Evolutionary conservation across 2,113 vertebrate species (phyloP).

Genomic region (Crypturellus undulatus): DNA sequence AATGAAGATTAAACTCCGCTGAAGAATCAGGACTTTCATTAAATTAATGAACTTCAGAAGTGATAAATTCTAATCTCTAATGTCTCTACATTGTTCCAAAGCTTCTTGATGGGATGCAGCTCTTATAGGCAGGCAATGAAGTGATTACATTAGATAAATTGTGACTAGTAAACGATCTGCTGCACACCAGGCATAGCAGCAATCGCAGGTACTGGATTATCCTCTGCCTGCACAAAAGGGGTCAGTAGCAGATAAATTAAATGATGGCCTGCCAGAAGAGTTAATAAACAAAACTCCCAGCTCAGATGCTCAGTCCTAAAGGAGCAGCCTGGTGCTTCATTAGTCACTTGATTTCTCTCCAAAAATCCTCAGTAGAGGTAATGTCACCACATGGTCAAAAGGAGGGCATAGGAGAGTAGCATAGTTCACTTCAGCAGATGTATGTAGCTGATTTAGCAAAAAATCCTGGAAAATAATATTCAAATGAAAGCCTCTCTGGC

Average conservation of each 20-base stretch:
- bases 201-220: conserved; percentile 2
- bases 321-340: background rate
- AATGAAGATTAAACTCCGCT: conserved; percentile 38
- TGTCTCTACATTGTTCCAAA: conserved; percentile 47
- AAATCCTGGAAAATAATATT: background rate
- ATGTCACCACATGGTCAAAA: conserved; percentile 9
- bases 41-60: conserved; percentile 62
- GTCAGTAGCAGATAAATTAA: conserved; percentile 44
- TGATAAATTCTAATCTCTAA: conserved; percentile 72
- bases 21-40: conserved; percentile 55
- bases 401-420: background rate
- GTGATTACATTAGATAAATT: conserved; percentile 61
- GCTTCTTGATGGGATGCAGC: conserved; percentile 47
- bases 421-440: background rate
- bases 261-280: conserved; percentile 36
- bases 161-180: conserved; percentile 49
- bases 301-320: conserved; percentile 8
- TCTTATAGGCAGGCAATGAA: conserved; percentile 26
- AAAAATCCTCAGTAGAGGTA: conserved; percentile 9
- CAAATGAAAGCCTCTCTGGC: background rate
- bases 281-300: conserved; percentile 52
- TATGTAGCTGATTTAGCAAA: background rate
- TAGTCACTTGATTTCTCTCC: conserved; percentile 43
- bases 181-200: background rate
- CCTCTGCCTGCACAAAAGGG: background rate